Conservation (phyloP, 1,140 invertebrate genomes). For the Drosophila malerkotliana region DNA sequence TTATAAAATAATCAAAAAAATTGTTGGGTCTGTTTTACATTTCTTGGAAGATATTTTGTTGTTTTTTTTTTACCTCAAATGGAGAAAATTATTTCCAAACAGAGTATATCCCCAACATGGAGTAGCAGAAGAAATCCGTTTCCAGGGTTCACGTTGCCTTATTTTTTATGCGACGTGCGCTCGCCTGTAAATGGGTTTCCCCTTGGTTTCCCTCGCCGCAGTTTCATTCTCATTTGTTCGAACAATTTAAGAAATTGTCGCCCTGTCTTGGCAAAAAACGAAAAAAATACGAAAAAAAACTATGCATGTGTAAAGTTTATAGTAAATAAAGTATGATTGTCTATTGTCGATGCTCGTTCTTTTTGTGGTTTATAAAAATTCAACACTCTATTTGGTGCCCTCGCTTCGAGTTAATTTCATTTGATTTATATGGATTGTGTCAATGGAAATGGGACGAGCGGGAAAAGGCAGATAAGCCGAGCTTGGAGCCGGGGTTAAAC, state of each 20-base stretch:
- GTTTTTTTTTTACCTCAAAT: no score
- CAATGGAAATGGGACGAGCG: conserved; percentile 26
- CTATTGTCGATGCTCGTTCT: conserved; percentile 39
- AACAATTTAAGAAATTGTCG: conserved; percentile 78
- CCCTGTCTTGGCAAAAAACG: conserved; percentile 30
- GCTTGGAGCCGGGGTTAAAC: conserved; percentile 32
- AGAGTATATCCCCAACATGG: not conserved
- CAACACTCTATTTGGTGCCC: conserved; percentile 53
- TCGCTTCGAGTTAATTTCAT: conserved; percentile 69
- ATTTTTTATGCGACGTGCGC: conserved; percentile 55
- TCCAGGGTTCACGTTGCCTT: conserved; percentile 1
- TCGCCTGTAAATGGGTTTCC: conserved; percentile 51
- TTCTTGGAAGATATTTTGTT: no score
- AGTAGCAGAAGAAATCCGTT: conserved; percentile 10
- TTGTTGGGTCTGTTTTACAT: no score
- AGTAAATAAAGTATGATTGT: conserved; percentile 73
- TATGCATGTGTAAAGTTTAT: conserved; percentile 55
- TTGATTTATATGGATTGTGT: conserved; percentile 67
- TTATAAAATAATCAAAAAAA: no score
- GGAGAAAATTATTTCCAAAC: not conserved
- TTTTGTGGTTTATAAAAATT: conserved; percentile 69
- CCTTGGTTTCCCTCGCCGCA: conserved; percentile 14
- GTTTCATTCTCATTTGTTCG: conserved; percentile 64
- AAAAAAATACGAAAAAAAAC: conserved; percentile 8
- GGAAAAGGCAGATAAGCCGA: conserved; percentile 6